A percentile compares a stretch with the other conserved stretches of the same genome.
Evolutionary conservation across 2,888 invertebrate species (phyloP).

Genomic region (Pristionchus mayeri): DNA sequence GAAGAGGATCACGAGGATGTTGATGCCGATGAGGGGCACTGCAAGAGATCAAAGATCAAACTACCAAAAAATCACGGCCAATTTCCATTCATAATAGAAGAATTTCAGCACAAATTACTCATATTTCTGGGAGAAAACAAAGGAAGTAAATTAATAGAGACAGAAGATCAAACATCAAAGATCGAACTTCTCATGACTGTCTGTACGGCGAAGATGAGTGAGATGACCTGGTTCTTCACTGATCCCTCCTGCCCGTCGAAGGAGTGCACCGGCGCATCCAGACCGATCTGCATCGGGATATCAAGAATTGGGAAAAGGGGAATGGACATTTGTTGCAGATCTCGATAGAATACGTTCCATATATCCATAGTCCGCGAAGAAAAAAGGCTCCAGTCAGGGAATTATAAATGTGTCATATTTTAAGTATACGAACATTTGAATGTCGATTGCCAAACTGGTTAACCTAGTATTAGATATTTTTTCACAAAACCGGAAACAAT

Average conservation of each 20-base stretch:
- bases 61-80: not conserved
- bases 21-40: slow-evolving; percentile 95
- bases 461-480: too few species aligned
- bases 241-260: slow-evolving; percentile 79
- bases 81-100: not conserved
- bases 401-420: too few species aligned
- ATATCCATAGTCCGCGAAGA: too few species aligned
- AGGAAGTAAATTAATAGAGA: too few species aligned
- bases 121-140: not conserved
- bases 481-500: too few species aligned
- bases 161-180: slow-evolving; percentile 24
- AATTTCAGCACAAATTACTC: not conserved
- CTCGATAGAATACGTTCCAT: too few species aligned
- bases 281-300: slow-evolving; percentile 67
- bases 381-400: too few species aligned
- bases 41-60: slow-evolving; percentile 79
- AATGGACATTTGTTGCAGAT: too few species aligned
- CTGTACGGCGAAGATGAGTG: slow-evolving; percentile 91
- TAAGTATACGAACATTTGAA: too few species aligned
- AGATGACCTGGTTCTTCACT: slow-evolving; percentile 90
- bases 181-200: slow-evolving; percentile 93
- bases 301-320: too few species aligned
- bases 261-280: slow-evolving; percentile 63
- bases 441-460: too few species aligned
- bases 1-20: slow-evolving; percentile 88